Evolutionary conservation across 2,113 vertebrate species (phyloP).

Genomic region (Vanacampus margaritifer): DNA sequence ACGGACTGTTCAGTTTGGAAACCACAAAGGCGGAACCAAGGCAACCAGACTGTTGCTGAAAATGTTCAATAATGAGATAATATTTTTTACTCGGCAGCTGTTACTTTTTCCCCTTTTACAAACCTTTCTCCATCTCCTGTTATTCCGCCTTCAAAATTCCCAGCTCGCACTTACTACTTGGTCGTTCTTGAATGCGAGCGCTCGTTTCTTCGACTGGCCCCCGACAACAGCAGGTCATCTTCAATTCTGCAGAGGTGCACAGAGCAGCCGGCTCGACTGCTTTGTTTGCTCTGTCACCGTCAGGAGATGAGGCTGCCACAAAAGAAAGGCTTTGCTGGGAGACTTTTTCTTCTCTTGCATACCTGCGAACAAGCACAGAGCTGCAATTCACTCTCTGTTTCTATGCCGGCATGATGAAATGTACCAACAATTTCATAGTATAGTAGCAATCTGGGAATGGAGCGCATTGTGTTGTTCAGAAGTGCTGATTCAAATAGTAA

Average conservation of each 20-base stretch:
- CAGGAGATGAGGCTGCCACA: slow-evolving; percentile 25
- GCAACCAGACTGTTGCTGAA: too few species aligned
- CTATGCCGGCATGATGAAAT: not conserved
- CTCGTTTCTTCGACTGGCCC: slow-evolving; percentile 47
- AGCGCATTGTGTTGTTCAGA: not conserved
- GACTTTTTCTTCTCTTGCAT: slow-evolving; percentile 1
- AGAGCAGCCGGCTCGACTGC: slow-evolving; percentile 30
- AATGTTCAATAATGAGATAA: too few species aligned
- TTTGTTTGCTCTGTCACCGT: slow-evolving; percentile 47
- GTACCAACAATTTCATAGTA: not conserved
- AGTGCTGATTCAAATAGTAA: not conserved
- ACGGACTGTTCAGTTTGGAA: too few species aligned
- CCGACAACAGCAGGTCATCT: slow-evolving; percentile 49
- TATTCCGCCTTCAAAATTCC: not conserved
- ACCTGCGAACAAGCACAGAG: slow-evolving; percentile 10
- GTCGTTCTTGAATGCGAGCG: slow-evolving; percentile 34
- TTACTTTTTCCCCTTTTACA: not conserved
- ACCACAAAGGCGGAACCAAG: too few species aligned
- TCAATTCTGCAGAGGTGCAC: slow-evolving; percentile 44
- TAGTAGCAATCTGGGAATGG: not conserved
- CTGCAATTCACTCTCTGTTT: not conserved
- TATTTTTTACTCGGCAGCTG: not conserved
- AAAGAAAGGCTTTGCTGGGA: slow-evolving; percentile 19
- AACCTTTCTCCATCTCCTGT: not conserved
- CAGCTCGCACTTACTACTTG: slow-evolving; percentile 19